phyloP scores from a whole-genome alignment of 2,113 vertebrate species.

The Xerus inauris region DNA sequence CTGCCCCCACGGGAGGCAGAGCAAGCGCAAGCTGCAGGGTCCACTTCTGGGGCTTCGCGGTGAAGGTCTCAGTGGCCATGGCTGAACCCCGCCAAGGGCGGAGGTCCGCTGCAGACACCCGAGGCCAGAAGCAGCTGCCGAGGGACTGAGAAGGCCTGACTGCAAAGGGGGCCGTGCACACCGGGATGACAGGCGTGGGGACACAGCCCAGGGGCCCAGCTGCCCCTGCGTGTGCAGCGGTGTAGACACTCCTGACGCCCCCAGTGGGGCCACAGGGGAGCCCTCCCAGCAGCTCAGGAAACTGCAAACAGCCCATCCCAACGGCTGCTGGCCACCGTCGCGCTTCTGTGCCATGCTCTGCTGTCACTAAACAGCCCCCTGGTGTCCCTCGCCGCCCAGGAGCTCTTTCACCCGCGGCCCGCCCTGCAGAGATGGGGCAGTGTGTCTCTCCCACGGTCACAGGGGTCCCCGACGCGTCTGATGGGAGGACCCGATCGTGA shows the following conservation, averaged over 20 bases:
- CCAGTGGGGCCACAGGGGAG: not conserved
- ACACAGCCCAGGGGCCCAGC: not conserved
- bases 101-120: not conserved
- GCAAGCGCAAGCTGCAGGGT: not conserved
- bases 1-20: not conserved
- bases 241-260: not conserved
- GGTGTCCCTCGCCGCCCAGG: constrained; percentile 72
- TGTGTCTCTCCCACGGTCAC: constrained; percentile 76
- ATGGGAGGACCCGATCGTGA: constrained; percentile 71
- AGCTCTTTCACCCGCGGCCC: constrained; percentile 75
- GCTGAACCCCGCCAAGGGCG: not conserved
- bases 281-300: constrained; percentile 52
- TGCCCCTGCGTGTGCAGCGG: not conserved
- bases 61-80: not conserved
- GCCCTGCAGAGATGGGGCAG: constrained; percentile 76
- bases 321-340: constrained; percentile 48
- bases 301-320: not conserved
- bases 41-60: not conserved
- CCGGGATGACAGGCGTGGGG: not conserved
- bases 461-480: constrained; percentile 81
- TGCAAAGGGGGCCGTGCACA: not conserved
- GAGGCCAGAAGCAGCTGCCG: not conserved
- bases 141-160: not conserved
- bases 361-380: constrained; percentile 76
- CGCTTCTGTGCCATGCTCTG: constrained; percentile 62